Evolutionary conservation across 2,113 vertebrate genomes (phyloP).

Genomic region (Corydoras maculifer): DNA sequence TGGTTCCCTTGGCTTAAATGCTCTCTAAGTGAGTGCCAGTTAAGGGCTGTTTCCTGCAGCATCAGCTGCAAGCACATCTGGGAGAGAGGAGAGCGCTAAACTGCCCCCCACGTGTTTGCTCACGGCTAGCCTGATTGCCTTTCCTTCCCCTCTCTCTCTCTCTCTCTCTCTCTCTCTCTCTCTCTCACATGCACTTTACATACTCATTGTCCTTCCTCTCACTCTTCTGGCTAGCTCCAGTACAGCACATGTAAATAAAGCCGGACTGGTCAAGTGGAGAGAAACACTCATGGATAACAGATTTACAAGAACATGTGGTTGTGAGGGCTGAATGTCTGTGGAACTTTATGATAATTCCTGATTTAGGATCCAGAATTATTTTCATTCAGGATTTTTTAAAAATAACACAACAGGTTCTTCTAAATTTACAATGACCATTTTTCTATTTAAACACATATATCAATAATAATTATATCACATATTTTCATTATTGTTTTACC

Average conservation of each 20-base stretch:
- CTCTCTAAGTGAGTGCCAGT: conserved; percentile 54
- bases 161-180: conserved; percentile 65
- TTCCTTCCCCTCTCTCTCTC: conserved; percentile 65
- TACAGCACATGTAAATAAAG: conserved; percentile 41
- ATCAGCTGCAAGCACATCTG: conserved; percentile 74
- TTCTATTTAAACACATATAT: too few relatives aligned
- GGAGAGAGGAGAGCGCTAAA: conserved; percentile 48
- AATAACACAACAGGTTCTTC: too few relatives aligned
- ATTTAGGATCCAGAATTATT: too few relatives aligned
- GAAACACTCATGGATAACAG: neutral
- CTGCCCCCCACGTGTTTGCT: conserved; percentile 66
- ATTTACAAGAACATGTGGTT: neutral
- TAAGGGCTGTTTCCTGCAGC: conserved; percentile 69
- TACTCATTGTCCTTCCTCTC: conserved; percentile 68
- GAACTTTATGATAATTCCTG: too few relatives aligned
- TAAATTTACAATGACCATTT: too few relatives aligned
- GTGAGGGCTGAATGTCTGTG: neutral
- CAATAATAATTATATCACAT: too few relatives aligned
- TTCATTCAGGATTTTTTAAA: too few relatives aligned
- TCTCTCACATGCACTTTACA: conserved; percentile 60
- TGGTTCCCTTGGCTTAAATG: conserved; percentile 53
- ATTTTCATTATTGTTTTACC: too few relatives aligned
- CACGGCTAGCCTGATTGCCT: conserved; percentile 70
- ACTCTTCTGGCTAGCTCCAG: conserved; percentile 56
- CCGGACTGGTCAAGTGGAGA: conserved; percentile 20